Conservation (phyloP, 2,888 invertebrate genomes). For the Mythimna lalbum region DNA sequence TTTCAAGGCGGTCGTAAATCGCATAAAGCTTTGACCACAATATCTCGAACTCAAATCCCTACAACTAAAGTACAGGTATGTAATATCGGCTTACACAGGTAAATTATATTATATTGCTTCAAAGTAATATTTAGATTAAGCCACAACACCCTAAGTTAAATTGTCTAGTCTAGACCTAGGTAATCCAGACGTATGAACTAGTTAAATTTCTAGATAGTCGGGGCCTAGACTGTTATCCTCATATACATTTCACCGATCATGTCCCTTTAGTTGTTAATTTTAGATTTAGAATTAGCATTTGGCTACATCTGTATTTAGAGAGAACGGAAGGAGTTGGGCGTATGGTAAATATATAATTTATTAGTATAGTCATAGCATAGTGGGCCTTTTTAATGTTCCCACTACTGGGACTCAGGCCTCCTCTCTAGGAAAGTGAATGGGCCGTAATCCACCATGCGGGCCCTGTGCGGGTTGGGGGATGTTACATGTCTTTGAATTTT, state of each 20-base stretch:
- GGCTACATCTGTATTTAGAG: background rate
- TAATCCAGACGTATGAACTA: slow-evolving; percentile 16
- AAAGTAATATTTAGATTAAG: background rate
- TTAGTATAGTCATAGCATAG: no score
- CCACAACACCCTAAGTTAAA: slow-evolving; percentile 4
- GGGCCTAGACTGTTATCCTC: background rate
- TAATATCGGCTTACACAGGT: no score
- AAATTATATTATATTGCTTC: background rate
- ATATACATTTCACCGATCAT: background rate
- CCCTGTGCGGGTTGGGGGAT: no score
- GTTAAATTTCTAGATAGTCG: slow-evolving; percentile 2
- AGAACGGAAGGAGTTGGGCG: background rate
- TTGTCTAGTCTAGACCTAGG: slow-evolving; percentile 28
- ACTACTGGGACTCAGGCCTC: no score
- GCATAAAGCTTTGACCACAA: no score
- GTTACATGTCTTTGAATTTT: no score
- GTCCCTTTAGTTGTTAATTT: background rate
- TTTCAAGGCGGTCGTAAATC: no score
- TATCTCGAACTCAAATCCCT: no score
- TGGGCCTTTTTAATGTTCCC: no score
- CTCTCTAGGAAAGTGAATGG: no score
- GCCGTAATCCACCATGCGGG: no score
- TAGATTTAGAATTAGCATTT: background rate
- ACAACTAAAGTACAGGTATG: background rate
- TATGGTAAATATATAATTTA: no score